phyloP scores from a whole-genome alignment of 2,888 invertebrate genomes.

The Thymelicus lineola region DNA sequence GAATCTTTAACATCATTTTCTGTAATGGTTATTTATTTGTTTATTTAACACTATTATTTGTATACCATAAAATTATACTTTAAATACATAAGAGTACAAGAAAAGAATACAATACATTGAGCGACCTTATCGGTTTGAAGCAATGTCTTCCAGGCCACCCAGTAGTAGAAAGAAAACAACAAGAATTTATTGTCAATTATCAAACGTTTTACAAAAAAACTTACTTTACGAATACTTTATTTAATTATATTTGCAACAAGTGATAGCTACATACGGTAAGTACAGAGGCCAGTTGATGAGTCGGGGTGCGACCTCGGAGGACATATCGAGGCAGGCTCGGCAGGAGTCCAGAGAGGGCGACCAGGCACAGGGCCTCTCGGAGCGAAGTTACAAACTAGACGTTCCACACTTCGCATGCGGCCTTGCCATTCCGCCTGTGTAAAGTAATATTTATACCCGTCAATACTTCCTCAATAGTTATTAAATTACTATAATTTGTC shows the following conservation, averaged over 20 bases:
- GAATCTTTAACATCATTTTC: conserved; percentile 54
- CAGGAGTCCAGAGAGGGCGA: conserved; percentile 62
- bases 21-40: conserved; percentile 56
- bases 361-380: conserved; percentile 61
- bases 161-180: too few species aligned
- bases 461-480: too few species aligned
- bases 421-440: conserved; percentile 55
- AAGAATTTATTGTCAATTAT: not conserved
- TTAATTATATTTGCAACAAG: conserved; percentile 16
- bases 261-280: conserved; percentile 61
- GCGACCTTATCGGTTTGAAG: too few species aligned
- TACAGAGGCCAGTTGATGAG: conserved; percentile 58
- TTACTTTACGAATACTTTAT: too few species aligned
- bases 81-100: too few species aligned
- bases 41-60: too few species aligned
- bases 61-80: too few species aligned
- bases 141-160: too few species aligned
- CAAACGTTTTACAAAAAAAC: too few species aligned
- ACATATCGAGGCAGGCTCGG: conserved; percentile 59
- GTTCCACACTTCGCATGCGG: conserved; percentile 68
- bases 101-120: too few species aligned
- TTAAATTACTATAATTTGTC: too few species aligned
- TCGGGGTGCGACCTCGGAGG: conserved; percentile 53
- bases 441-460: too few species aligned
- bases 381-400: conserved; percentile 75